Conservation (phyloP, 2,797 vertebrate genomes). For the Xerus rutilus region DNA sequence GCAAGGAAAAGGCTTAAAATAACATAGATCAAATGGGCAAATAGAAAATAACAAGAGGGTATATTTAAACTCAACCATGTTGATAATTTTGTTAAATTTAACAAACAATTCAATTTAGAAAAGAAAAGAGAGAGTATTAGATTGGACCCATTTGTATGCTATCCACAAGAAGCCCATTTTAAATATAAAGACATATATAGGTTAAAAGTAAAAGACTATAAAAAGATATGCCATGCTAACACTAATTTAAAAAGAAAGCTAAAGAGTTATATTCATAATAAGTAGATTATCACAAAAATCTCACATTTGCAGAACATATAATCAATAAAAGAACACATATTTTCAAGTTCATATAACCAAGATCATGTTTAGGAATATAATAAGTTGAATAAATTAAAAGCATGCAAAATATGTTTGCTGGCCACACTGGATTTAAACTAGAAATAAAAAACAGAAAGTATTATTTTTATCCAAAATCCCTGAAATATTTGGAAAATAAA, state of each 20-base stretch:
- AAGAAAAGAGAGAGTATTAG: not conserved
- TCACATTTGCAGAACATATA: not conserved
- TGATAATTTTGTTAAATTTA: constrained; percentile 33
- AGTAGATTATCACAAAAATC: not conserved
- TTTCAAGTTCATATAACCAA: not conserved
- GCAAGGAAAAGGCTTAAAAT: not conserved
- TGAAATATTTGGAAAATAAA: constrained; percentile 52
- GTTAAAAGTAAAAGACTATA: not conserved
- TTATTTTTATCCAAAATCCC: not conserved
- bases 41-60: constrained; percentile 6
- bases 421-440: not conserved
- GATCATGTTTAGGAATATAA: not conserved
- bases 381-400: constrained; percentile 46
- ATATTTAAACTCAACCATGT: not conserved
- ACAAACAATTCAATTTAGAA: not conserved
- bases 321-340: not conserved
- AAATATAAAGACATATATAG: not conserved
- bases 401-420: not conserved
- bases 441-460: not conserved
- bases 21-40: not conserved
- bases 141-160: not conserved
- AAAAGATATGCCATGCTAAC: not conserved
- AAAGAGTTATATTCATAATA: not conserved
- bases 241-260: not conserved
- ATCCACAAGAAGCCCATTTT: not conserved